Conservation (phyloP, 2,797 vertebrate genomes). For the Saxicola maurus region DNA sequence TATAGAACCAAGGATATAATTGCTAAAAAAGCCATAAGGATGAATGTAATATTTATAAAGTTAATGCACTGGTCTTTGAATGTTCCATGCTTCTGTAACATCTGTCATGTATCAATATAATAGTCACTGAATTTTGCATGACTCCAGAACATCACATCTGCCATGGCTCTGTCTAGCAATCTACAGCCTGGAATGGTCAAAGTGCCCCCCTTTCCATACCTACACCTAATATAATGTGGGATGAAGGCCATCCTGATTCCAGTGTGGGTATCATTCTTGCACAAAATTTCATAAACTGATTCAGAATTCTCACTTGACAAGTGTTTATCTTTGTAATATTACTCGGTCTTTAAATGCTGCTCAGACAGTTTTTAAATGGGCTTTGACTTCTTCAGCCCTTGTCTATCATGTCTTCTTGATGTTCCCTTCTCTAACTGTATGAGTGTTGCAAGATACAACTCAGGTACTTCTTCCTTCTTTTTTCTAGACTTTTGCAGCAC, state of each 20-base stretch:
- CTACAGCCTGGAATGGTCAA: background rate
- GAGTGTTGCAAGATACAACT: background rate
- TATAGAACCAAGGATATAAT: background rate
- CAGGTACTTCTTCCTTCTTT: background rate
- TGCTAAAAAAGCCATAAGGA: background rate
- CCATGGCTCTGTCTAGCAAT: background rate
- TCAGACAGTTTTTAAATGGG: background rate
- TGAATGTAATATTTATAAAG: constrained; percentile 34
- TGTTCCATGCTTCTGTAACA: background rate
- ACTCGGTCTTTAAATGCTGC: background rate
- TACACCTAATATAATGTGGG: background rate
- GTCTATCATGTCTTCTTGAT: background rate
- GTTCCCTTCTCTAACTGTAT: background rate
- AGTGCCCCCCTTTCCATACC: background rate
- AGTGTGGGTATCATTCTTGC: background rate
- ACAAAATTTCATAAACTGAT: background rate
- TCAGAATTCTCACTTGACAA: background rate
- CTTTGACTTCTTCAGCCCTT: background rate
- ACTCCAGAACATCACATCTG: background rate
- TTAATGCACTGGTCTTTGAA: constrained; percentile 17
- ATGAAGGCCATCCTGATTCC: background rate
- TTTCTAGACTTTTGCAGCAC: background rate
- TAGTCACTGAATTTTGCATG: constrained; percentile 33
- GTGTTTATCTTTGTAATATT: background rate
- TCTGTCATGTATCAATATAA: constrained; percentile 23